A percentile compares a stretch with the other conserved stretches of the same genome.
phyloP scores from a whole-genome alignment of 2,113 vertebrate genomes.

The Porphyrio hochstetteri region DNA sequence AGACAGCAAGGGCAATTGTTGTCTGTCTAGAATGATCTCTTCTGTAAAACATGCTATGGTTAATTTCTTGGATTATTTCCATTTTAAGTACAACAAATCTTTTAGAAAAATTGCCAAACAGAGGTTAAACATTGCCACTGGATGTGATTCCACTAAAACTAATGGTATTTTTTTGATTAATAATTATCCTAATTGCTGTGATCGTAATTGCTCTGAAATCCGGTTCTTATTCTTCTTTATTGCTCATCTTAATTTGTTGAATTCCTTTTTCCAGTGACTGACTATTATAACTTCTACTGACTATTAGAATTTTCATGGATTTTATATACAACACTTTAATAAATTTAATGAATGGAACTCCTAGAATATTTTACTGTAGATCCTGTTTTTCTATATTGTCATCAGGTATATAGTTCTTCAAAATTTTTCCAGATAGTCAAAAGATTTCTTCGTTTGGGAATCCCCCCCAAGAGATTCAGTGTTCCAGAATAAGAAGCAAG shows the following conservation, averaged over 20 bases:
- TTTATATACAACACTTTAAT: neutral
- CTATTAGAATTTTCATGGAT: neutral
- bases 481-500: neutral
- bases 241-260: neutral
- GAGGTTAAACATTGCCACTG: neutral
- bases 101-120: neutral
- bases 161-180: neutral
- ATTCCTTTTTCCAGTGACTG: neutral
- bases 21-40: neutral
- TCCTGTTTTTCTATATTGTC: neutral
- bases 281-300: neutral
- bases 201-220: neutral
- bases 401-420: neutral
- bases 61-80: neutral
- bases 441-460: neutral
- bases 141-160: neutral
- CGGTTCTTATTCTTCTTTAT: neutral
- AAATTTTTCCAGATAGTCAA: neutral
- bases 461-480: fast-evolving
- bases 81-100: neutral
- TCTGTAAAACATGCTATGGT: neutral
- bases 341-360: neutral
- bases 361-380: neutral
- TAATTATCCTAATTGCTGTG: neutral
- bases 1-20: neutral